Base-by-base conservation (phyloP, 2,797 vertebrate genomes). In the Paedocypris micromegethes region DNA sequence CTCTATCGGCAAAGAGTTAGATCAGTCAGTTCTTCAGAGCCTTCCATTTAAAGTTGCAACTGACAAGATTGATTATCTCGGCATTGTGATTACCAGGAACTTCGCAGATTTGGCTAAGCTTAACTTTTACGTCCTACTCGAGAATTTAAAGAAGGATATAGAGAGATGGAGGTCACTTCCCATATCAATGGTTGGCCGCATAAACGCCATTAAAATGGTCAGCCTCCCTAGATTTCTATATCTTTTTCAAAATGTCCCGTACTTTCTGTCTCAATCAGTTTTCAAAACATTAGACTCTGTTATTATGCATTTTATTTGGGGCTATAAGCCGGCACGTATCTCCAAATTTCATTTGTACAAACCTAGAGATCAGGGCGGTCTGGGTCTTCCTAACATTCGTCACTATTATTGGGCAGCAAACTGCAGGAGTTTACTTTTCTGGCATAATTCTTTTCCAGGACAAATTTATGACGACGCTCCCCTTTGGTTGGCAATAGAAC, bases 1-100 rank as follows among this genome's bases (percentile, higher is more conserved):
- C 50, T 66, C 23, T 55, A 52, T 54, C 6, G 23, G 54, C 45
- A 55, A 53, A 40, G 42, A 65, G 9, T 57, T 60, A 58, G 23
- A 60, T 45, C 23, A 23, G 23, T 23, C 23, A 23, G 23, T 23
- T 23, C 45, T 46, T 4, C 45, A 48, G 3, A 48, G 39, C n/a
- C 45, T 40, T 5, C 45, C 44, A 44, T 46, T 58, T n/a, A 58
- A 44, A 58, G 4, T 57, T 7, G 23, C 55, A 44, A 23, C 23
- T 23, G 55, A 57, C 55, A 58, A 4, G 37, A n/a, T 37, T 58
- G 46, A 58, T 2, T 58, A 45, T 8, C 9, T 46, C 5, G 23
- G n/a, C 43, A 6, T 45, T 23, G 43, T 58, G 44, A 2, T 37
- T 6, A 9, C 43, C 23, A 3, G 5, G n/a, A 59, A 39, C 7